These are phyloP conservation scores for Ectemnius lituratus DNA, from an alignment of 2,888 invertebrate genomes.

Conservation along the genomic window DNA sequence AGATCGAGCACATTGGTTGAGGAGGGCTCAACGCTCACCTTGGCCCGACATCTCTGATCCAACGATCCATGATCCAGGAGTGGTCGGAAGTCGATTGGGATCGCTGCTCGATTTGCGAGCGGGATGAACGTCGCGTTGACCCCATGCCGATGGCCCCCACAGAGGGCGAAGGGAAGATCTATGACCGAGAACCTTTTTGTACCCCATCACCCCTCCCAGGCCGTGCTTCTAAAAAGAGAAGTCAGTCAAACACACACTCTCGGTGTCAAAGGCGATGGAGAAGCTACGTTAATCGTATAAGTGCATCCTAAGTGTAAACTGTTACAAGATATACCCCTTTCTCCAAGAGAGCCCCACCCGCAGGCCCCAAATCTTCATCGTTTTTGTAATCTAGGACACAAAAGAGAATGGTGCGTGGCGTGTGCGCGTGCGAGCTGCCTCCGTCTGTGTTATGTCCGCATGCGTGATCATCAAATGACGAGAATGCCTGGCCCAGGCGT, in stretches of 20 bases:
- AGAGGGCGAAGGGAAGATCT: constrained; percentile 23
- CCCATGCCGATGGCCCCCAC: constrained; percentile 17
- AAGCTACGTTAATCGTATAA: constrained; percentile 72
- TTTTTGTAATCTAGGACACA: constrained; percentile 50
- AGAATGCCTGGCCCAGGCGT: too few species aligned
- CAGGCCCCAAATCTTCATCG: constrained; percentile 61
- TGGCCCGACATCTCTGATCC: too few species aligned
- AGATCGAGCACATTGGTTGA: too few species aligned
- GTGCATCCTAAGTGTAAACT: constrained; percentile 62
- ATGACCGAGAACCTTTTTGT: constrained; percentile 63
- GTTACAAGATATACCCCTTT: constrained; percentile 54
- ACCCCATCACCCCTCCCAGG: constrained; percentile 54
- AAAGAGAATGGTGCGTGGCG: constrained; percentile 15
- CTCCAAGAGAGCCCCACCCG: constrained; percentile 52
- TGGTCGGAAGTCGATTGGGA: constrained; percentile 35
- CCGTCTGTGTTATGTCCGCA: background rate
- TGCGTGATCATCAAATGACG: too few species aligned
- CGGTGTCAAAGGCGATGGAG: constrained; percentile 52
- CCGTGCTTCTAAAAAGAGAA: background rate
- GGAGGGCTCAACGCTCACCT: too few species aligned
- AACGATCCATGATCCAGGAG: background rate
- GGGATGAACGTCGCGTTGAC: constrained; percentile 30
- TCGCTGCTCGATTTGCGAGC: constrained; percentile 14
- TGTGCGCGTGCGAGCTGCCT: constrained; percentile 13
- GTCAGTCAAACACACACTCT: constrained; percentile 45